Percentiles rank a stretch among this genome's conserved stretches.
Evolutionary conservation across 2,797 vertebrate genomes (phyloP).

Genomic region (Clarias laeviceps): DNA sequence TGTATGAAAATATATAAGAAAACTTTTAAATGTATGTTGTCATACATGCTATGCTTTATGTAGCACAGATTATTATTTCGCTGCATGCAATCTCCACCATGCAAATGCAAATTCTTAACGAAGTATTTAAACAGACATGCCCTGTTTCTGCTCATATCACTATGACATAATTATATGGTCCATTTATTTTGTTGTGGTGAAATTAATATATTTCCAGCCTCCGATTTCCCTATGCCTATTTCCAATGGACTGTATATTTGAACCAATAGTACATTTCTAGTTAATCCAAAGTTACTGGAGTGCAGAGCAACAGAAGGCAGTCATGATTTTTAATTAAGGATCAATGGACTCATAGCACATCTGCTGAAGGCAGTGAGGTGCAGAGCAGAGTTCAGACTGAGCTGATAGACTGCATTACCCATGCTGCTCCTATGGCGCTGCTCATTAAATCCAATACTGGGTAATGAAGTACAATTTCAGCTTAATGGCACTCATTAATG

Average conservation of each 20-base stretch:
- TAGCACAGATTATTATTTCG: background rate
- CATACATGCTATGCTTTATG: no score
- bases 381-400: constrained; percentile 35
- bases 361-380: constrained; percentile 51
- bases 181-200: constrained; percentile 12
- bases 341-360: constrained; percentile 42
- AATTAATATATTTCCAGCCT: constrained; percentile 7
- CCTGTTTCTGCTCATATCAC: background rate
- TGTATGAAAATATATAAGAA: background rate
- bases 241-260: background rate
- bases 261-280: constrained; percentile 23
- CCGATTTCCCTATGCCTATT: background rate
- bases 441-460: constrained; percentile 44
- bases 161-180: constrained; percentile 15
- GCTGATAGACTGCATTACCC: constrained; percentile 39
- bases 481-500: constrained; percentile 51
- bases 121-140: background rate
- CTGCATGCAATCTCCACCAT: background rate
- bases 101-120: constrained; percentile 4
- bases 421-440: constrained; percentile 38
- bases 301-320: constrained; percentile 33
- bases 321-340: constrained; percentile 51
- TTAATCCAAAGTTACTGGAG: constrained; percentile 38
- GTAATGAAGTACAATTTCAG: constrained; percentile 53
- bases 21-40: background rate